Evolutionary conservation across 1,140 invertebrate genomes (phyloP), one percentile per base, ranked within the genome.

Genomic region (Bombus turneri): DNA sequence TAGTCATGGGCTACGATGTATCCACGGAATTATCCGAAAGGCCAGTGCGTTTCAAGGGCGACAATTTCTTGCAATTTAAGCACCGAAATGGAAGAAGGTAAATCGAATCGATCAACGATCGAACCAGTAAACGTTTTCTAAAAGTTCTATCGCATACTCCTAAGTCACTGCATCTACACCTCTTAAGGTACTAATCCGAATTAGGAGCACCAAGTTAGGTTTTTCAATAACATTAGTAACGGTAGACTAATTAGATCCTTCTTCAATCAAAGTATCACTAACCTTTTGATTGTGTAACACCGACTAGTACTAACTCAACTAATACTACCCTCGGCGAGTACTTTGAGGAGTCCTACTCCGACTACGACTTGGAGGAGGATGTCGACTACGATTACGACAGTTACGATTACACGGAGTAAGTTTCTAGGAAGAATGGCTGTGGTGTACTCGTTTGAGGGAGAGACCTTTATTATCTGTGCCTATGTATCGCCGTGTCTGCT

Each of bases 31-130:
- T 94, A 85, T 92, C 95, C 18, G 95, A 96, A 53, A 94, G 95
- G 78, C 96, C 97, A 15, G 95, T 97, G 10, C 94, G 95, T 74
- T 97, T 97, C 93, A 95, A 97, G 90, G 96, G 97, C 18, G 94
- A 96, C 85, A 97, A 96, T 41, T 97, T 95, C 91, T 91, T 97
- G 57, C 96, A 96, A 85, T 97, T 95, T 93, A 96, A 94, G 25
- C 96, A 97, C 89, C 96, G 96, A 88, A 95, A 96, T 72, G 95
- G 95, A 83, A 95, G 95, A 92, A 96, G 95, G 97, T 97, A 95
- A 86, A 81, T 64, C 39, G 9, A 15, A 22, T 25, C 39, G 66
- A 47, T 43, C 13, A 39, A 64, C 9, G 64, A 66, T 34, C 59
- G 13, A 41, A 25, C 57, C 6, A 15, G 13, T 47, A 25, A 37